Conservation (phyloP, 92 coral and sea anemone species). For the Umimayanthus kanabou region DNA sequence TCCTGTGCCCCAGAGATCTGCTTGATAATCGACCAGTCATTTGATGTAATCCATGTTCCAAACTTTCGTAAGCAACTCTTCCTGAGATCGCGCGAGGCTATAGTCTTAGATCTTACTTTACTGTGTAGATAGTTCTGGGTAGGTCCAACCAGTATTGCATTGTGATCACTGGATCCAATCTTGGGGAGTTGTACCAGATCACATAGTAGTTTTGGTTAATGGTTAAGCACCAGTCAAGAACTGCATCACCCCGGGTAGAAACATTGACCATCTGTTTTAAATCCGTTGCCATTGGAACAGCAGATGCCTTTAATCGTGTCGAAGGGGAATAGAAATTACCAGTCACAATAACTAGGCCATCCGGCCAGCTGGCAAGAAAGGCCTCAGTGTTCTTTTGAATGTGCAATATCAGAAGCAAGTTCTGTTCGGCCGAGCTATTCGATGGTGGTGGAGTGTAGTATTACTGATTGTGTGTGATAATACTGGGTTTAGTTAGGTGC, state of each 20-base stretch:
- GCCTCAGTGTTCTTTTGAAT: no score
- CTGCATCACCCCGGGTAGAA: conserved; percentile 18
- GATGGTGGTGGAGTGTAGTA: no score
- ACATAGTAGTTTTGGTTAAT: conserved; percentile 29
- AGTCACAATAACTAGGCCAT: conserved; percentile 20
- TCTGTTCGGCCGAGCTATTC: no score
- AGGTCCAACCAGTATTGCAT: conserved; percentile 35
- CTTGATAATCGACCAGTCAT: conserved; percentile 1
- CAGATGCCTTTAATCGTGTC: conserved; percentile 25
- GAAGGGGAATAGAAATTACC: conserved; percentile 29
- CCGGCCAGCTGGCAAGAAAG: no score
- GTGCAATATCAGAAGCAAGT: no score
- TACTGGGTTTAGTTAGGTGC: no score
- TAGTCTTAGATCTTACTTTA: conserved; percentile 11
- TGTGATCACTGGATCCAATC: conserved; percentile 47
- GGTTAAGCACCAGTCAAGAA: conserved; percentile 44
- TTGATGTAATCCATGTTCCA: conserved; percentile 24
- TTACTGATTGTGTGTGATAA: no score
- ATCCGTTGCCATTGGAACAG: conserved; percentile 6
- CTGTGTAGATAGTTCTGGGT: neutral
- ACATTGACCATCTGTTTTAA: conserved; percentile 36
- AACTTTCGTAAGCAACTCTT: conserved; percentile 27
- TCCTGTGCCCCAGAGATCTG: conserved; percentile 16
- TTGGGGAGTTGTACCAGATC: conserved; percentile 36
- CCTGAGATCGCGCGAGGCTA: conserved; percentile 20